Evolutionary conservation across 2,888 invertebrate species (phyloP).

Genomic region (Tortrix viridana): DNA sequence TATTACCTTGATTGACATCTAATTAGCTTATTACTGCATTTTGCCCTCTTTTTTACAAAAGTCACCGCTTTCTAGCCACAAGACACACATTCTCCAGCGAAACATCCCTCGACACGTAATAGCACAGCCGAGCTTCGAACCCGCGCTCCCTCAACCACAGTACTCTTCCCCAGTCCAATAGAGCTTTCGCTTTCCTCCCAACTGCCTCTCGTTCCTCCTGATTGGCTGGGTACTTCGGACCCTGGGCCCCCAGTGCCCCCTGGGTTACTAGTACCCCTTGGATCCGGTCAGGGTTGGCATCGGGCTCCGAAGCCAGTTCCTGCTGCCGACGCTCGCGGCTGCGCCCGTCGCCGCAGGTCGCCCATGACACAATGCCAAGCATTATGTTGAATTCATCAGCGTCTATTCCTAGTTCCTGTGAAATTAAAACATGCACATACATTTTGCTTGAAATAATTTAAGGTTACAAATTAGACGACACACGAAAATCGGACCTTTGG

Average conservation of each 20-base stretch:
- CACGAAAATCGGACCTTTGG: background rate
- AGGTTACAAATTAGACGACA: background rate
- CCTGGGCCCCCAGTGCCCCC: background rate
- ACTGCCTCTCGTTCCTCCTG: conserved; percentile 58
- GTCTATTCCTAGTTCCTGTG: conserved; percentile 82
- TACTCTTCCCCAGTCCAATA: conserved; percentile 91
- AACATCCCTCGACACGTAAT: conserved; percentile 86
- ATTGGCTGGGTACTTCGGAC: background rate
- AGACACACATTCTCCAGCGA: conserved; percentile 93
- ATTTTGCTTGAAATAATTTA: too few species aligned
- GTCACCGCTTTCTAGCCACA: conserved; percentile 76
- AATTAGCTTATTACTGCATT: too few species aligned
- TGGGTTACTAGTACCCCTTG: background rate
- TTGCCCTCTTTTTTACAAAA: too few species aligned
- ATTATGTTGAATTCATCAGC: conserved; percentile 89
- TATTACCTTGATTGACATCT: too few species aligned
- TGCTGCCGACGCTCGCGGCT: conserved; percentile 74
- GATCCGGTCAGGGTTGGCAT: too few species aligned
- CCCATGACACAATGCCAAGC: conserved; percentile 94
- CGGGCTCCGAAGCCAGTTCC: background rate
- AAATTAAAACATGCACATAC: background rate
- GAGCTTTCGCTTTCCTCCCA: conserved; percentile 89
- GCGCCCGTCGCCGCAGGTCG: conserved; percentile 90
- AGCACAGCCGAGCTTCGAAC: conserved; percentile 85
- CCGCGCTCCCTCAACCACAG: conserved; percentile 84